Evolutionary conservation across 2,888 invertebrate genomes (phyloP).

Genomic region (Acanthoscelides obtectus): DNA sequence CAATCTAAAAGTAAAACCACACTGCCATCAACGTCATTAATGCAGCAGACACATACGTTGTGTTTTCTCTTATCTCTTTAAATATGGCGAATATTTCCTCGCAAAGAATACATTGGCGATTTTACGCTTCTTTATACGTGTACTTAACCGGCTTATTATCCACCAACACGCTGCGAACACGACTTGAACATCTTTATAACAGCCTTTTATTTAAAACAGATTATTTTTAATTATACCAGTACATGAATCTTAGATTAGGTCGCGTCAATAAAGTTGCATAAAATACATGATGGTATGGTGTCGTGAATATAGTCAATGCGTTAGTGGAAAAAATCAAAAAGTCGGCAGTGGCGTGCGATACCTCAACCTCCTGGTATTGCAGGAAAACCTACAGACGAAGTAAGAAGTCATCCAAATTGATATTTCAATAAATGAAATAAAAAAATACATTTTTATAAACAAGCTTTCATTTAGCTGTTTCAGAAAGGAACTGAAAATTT

Average conservation of each 20-base stretch:
- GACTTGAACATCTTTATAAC: slow-evolving; percentile 2
- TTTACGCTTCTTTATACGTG: background rate
- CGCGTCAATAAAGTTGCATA: slow-evolving; percentile 21
- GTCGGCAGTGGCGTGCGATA: slow-evolving; percentile 1
- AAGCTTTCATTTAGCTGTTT: no score
- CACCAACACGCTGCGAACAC: background rate
- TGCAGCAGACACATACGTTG: no score
- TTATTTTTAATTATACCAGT: slow-evolving; percentile 9
- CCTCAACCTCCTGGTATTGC: no score
- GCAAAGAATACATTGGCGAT: background rate
- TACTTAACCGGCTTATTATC: background rate
- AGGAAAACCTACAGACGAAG: no score
- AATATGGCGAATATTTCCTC: background rate
- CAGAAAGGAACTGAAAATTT: no score
- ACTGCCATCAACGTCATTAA: no score
- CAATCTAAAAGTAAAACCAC: no score
- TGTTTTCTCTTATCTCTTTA: background rate
- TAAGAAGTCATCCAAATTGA: no score
- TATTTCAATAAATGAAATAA: no score
- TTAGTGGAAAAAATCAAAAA: slow-evolving; percentile 5
- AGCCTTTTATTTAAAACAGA: slow-evolving; percentile 2
- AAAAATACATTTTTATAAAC: no score
- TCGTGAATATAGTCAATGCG: slow-evolving; percentile 18
- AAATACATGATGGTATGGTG: slow-evolving; percentile 25
- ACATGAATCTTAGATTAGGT: slow-evolving; percentile 10